Conservation (phyloP, 2,113 vertebrate species). For the Stercorarius parasiticus region DNA sequence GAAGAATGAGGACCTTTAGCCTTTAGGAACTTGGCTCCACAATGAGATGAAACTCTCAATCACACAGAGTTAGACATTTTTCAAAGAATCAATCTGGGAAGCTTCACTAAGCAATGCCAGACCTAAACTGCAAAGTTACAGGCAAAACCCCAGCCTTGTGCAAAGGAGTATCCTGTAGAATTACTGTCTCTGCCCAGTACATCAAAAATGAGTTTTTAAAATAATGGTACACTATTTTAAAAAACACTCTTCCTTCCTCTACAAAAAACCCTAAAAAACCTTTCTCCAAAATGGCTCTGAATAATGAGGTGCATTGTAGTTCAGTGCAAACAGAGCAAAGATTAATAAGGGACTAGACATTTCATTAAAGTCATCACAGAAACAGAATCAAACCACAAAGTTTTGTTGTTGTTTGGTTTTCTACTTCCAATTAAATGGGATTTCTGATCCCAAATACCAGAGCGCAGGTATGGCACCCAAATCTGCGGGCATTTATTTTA, state of each 20-base stretch:
- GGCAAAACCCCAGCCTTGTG: not conserved
- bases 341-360: not conserved
- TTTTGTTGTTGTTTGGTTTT: not conserved
- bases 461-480: slow-evolving; percentile 14
- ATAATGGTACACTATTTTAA: not conserved
- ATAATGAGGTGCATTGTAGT: not conserved
- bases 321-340: not conserved
- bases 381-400: not conserved
- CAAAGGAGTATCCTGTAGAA: not conserved
- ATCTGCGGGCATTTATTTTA: slow-evolving; percentile 25
- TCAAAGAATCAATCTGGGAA: not conserved
- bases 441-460: slow-evolving; percentile 2
- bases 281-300: not conserved
- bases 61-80: not conserved
- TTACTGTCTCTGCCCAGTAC: not conserved
- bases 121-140: not conserved
- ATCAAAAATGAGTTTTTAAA: not conserved
- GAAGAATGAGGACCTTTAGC: not conserved
- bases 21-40: not conserved
- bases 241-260: not conserved
- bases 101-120: not conserved
- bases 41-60: not conserved
- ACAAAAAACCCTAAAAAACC: not conserved
- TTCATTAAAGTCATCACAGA: not conserved
- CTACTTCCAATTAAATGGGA: not conserved